Percentiles rank a stretch among this genome's conserved stretches.
Evolutionary conservation across 2,113 vertebrate genomes (phyloP).

Genomic region (Sapajus apella): DNA sequence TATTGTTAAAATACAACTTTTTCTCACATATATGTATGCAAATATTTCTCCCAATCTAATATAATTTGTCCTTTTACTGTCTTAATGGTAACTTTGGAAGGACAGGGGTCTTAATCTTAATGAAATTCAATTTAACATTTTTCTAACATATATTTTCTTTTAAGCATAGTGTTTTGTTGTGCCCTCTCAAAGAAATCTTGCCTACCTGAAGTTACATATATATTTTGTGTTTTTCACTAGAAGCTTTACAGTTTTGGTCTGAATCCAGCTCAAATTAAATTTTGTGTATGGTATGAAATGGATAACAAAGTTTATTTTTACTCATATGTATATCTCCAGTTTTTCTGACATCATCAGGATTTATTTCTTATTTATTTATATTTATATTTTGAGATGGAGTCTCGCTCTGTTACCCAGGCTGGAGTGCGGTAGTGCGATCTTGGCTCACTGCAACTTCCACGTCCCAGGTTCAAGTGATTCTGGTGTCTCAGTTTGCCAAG

Average conservation of each 20-base stretch:
- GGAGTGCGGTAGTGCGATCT: too few species aligned
- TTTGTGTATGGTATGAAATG: neutral
- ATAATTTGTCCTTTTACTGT: neutral
- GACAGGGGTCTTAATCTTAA: neutral
- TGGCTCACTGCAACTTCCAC: too few species aligned
- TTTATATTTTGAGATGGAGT: too few species aligned
- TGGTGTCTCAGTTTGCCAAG: too few species aligned
- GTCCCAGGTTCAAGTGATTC: too few species aligned
- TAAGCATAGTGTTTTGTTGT: neutral
- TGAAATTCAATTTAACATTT: neutral
- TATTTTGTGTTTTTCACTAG: neutral
- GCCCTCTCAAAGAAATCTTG: neutral
- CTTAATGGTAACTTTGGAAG: neutral
- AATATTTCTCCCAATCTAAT: neutral
- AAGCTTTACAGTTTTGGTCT: neutral
- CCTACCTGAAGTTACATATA: neutral
- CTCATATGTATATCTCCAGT: neutral
- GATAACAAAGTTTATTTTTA: neutral
- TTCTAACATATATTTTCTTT: neutral
- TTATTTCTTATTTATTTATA: too few species aligned
- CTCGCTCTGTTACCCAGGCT: too few species aligned
- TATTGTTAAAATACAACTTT: neutral
- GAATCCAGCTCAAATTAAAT: neutral
- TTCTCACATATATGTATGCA: neutral
- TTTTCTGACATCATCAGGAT: neutral